Conservation (phyloP, 1,140 invertebrate species). For the Drepana arcuata region DNA sequence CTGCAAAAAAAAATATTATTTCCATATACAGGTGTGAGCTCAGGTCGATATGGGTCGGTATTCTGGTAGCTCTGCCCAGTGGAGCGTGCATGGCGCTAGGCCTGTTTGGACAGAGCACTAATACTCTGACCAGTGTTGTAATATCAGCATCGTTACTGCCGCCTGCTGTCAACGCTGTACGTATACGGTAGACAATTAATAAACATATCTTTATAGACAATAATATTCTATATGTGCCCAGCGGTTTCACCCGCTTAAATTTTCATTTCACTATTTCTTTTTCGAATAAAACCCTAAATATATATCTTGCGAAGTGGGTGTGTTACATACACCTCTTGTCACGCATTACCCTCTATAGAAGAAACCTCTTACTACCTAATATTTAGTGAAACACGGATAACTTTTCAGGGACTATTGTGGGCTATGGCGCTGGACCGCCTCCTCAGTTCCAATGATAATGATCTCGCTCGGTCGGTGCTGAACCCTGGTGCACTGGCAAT, state of each 20-base stretch:
- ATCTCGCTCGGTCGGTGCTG: conserved; percentile 35
- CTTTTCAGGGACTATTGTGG: conserved; percentile 78
- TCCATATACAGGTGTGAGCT: conserved; percentile 70
- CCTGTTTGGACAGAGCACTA: conserved; percentile 80
- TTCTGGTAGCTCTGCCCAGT: conserved; percentile 79
- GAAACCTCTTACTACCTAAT: no score
- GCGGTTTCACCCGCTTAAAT: no score
- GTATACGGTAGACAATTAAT: no score
- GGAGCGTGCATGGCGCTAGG: conserved; percentile 84
- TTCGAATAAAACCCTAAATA: no score
- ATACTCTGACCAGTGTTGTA: conserved; percentile 84
- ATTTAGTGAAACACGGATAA: not conserved
- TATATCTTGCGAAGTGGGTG: no score
- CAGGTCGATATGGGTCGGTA: conserved; percentile 77
- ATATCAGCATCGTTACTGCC: conserved; percentile 86
- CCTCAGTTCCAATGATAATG: conserved; percentile 53
- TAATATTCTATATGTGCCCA: not conserved
- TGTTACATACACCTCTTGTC: no score
- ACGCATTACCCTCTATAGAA: no score
- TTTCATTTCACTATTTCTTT: no score
- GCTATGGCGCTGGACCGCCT: conserved; percentile 74
- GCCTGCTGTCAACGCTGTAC: conserved; percentile 82
- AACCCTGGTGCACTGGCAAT: conserved; percentile 73
- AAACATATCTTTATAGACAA: no score
- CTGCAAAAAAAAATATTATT: not conserved